Evolutionary conservation across 2,113 vertebrate genomes (phyloP), one percentile per base, ranked within the genome.

Genomic region (Amazona guildingii): DNA sequence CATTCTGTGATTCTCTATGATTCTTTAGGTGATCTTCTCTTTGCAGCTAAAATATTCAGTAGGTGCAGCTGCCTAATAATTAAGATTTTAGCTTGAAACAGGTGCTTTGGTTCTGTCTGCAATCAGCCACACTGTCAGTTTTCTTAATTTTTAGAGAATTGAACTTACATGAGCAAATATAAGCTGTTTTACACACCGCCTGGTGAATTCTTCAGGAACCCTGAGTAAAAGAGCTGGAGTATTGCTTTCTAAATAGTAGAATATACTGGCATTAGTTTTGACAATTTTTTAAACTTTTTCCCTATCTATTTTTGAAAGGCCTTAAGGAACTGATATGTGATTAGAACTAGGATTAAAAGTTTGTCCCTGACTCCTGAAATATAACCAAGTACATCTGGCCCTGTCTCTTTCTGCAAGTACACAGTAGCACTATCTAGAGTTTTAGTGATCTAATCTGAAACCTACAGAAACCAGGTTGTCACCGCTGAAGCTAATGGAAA

Each of bases 161-260:
- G 61, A 85, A 79, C 1, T 63, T 54, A 72, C 3, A 4, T 31
- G 20, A 59, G 28, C 70, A 80, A 74, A 83, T 13, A 9, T 63
- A 41, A 48, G 6, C 7, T 43, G 3, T 29, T 87, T 72, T 73
- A 85, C 11, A n/a, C 15, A 79, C 17, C 63, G 5, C 6, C 11
- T 52, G 6, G 9, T 0, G 0, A 48, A 51, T 62, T 81, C 21
- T 48, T 77, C 48, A 43, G 27, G 8, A 84, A 4, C 3, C 1
- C 6, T 76, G 18, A 57, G 9, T 13, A 62, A 11, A 21, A 35
- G 11, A 67, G 19, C 2, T 67, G 15, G 39, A 72, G 0, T 0
- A 35, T 31, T 28, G 2, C 9, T 69, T 64, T 69, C 25, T 44
- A 72, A 79, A 25, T 24, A 28, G 24, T 11, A 61, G 16, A 44